Evolutionary conservation across 2,888 invertebrate genomes (phyloP).

Genomic region (Dyspetes luteomarginatus): DNA sequence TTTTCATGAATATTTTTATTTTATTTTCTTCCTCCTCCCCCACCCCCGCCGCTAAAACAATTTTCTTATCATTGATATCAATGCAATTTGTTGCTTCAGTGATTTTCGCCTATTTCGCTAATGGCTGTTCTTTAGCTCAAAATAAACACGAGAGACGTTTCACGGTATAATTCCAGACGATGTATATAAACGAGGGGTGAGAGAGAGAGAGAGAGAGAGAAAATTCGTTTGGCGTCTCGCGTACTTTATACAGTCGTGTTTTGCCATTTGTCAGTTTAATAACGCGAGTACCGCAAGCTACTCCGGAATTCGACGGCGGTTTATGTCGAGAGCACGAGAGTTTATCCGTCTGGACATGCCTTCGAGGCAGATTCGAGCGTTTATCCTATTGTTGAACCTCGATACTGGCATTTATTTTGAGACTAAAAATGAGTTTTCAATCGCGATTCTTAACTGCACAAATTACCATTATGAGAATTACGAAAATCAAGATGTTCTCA

Average conservation of each 20-base stretch:
- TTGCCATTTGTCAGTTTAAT: conserved; percentile 42
- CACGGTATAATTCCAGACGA: conserved; percentile 9
- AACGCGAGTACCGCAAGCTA: conserved; percentile 18
- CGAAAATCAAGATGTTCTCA: too few species aligned
- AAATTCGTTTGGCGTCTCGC: neutral
- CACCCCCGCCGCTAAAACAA: neutral
- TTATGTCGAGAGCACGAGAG: neutral
- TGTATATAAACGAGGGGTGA: too few species aligned
- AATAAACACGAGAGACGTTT: conserved; percentile 1
- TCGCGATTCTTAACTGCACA: too few species aligned
- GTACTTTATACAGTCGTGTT: conserved; percentile 10
- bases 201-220: neutral
- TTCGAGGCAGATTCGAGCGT: neutral
- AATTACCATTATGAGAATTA: too few species aligned
- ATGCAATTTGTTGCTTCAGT: neutral
- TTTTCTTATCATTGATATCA: conserved; percentile 5
- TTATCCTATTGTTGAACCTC: neutral
- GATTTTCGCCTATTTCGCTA: neutral
- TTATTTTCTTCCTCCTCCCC: neutral
- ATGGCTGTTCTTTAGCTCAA: neutral
- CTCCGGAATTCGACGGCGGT: conserved; percentile 39
- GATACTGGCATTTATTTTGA: neutral
- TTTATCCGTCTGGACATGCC: conserved; percentile 6
- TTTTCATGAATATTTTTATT: neutral
- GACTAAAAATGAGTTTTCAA: too few species aligned